phyloP scores from a whole-genome alignment of 2,888 invertebrate genomes.

The Noctua fimbriata region DNA sequence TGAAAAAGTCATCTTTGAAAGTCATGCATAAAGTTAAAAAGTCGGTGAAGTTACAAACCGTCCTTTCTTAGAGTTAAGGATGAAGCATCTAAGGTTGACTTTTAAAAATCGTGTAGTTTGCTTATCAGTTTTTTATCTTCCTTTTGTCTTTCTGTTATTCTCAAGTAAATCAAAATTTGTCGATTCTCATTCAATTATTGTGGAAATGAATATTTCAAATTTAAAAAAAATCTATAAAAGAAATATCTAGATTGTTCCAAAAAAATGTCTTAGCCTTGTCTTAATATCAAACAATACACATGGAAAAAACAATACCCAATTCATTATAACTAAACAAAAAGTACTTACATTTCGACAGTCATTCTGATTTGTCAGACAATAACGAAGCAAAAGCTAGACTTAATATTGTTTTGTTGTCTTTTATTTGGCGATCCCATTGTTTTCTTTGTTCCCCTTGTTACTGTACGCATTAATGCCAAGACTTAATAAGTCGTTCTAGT shows the following conservation, averaged over 20 bases:
- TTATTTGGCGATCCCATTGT: conserved; percentile 61
- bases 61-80: conserved; percentile 5
- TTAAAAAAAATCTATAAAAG: not conserved
- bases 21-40: conserved; percentile 29
- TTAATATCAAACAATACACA: conserved; percentile 35
- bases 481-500: conserved; percentile 62
- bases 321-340: conserved; percentile 45
- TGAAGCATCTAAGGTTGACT: not conserved
- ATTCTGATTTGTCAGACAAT: conserved; percentile 62
- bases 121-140: no score
- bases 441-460: conserved; percentile 65
- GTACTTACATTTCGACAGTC: conserved; percentile 60
- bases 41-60: conserved; percentile 18
- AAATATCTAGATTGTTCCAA: not conserved
- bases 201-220: not conserved
- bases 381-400: conserved; percentile 53
- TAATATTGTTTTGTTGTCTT: conserved; percentile 61
- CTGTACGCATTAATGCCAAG: conserved; percentile 59
- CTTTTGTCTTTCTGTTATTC: not conserved
- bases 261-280: conserved; percentile 2
- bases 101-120: not conserved
- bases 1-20: conserved; percentile 12
- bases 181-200: not conserved
- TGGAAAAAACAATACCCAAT: conserved; percentile 48
- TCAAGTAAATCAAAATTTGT: not conserved